Percentiles rank a stretch among this genome's conserved stretches.
These are phyloP conservation scores for Vireo altiloquus DNA, from an alignment of 2,113 vertebrate genomes.

Conservation along the genomic window DNA sequence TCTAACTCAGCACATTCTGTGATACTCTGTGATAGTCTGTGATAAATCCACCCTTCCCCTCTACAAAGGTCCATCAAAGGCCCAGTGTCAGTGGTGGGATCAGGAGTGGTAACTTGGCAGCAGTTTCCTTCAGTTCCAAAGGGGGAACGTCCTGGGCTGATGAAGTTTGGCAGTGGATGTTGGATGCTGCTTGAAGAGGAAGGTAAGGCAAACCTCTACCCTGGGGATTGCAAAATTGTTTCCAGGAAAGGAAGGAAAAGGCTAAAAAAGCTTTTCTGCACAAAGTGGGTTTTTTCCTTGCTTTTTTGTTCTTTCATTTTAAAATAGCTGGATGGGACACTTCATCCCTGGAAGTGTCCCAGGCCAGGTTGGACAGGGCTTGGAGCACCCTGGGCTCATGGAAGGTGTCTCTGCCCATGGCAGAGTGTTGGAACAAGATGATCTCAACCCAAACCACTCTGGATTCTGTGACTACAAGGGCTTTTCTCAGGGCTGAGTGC, in stretches of 20 bases:
- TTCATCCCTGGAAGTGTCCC: background rate
- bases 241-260: background rate
- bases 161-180: background rate
- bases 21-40: background rate
- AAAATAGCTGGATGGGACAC: background rate
- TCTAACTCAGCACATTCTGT: fast-evolving
- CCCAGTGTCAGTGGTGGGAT: background rate
- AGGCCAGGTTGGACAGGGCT: background rate
- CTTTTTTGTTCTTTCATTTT: background rate
- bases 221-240: background rate
- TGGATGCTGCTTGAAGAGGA: background rate
- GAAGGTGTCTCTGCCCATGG: background rate
- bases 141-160: background rate
- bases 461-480: fast-evolving
- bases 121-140: background rate
- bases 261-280: background rate
- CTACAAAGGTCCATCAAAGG: background rate
- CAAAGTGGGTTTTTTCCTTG: background rate
- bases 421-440: background rate
- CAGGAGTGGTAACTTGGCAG: background rate
- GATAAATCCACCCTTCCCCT: background rate
- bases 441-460: background rate
- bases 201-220: background rate
- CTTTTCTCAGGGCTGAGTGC: background rate
- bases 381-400: background rate